Base-by-base conservation (phyloP, 2,888 invertebrate genomes). In the Thymelicus lineola region DNA sequence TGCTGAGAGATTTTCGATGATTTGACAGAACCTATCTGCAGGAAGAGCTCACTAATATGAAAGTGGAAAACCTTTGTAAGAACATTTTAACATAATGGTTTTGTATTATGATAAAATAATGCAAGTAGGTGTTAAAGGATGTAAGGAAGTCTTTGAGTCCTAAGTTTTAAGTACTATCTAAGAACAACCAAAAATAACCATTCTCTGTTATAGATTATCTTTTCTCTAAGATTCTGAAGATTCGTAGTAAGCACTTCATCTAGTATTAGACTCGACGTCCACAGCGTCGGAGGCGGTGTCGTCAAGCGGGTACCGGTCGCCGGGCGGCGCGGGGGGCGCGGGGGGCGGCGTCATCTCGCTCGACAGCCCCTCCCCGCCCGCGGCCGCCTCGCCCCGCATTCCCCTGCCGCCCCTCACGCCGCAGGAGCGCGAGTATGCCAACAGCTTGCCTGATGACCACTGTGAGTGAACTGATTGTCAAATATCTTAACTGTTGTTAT, bases 321-420 rank as follows among this genome's bases (percentile, higher is more conserved):
- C 95, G 60, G 88, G 83, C 79, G 74, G 80, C 79, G 84, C 81
- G 59, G 82, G 77, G 63, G 72, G 70, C 9, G 80, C 36, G 50
- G 48, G 50, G 14, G 17, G 59, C 67, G 85, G 82, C 10, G 93
- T 96, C 42, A 96, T 96, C 81, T 95, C 95, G 48, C 88, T 96
- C 79, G 96, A 96, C 89, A 95, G 95, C 78, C 95, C 95, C 1
- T 95, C 95, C 14, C 95, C 95, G 46, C 95, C 95, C 61, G 88
- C 84, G 76, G 81, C 86, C 73, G 80, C 82, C 53, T 82, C 88
- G 55, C 84, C 82, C 71, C 75, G 73, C 71, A 62, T 55, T 36
- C 53, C 75, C 5, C 48, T 17, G 35, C 66, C 77, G 7, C 75
- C 75, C 10, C 17, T 2, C 10, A 76, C 20, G 74, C 58, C 80